Evolutionary conservation across 2,113 vertebrate genomes (phyloP), one percentile per base, ranked within the genome.

Genomic region (Lota lota): DNA sequence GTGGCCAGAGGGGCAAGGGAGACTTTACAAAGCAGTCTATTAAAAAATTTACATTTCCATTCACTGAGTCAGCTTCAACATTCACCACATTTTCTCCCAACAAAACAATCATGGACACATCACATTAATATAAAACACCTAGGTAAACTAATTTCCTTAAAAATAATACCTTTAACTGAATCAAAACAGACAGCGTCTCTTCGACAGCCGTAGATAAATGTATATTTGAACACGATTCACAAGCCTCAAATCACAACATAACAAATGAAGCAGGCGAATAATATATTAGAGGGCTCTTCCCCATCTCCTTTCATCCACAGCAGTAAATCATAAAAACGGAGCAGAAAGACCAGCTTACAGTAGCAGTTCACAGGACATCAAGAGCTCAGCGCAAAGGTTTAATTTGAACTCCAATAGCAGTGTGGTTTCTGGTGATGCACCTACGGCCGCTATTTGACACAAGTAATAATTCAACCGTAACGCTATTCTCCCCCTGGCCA

Each of bases 51-150:
- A 80, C 74, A 82, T 76, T 67, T 62, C 81, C 79, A 88, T 86
- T 83, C 83, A 76, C 76, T 80, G 73, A 80, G 70, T 84, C 83
- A 83, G 64, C 80, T 83, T 86, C 68, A 73, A 75, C 80, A 87
- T 87, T 86, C 83, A 79, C 57, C 85, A 77, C 69, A 77, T 72
- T 77, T 75, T 68, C 69, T 69, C 58, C 66, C 77, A 69, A 75
- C 69, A 78, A 78, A 64, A 81, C 77, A 81, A 57, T 59, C 61
- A 74, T 64, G 33, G 71, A 80, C 73, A 79, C 56, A 75, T 76
- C 64, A 74, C 62, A 73, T n/a, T 67, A 57, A 80, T 79, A 79
- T 78, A 76, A 64, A 82, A 78, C 11, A 47, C 50, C 58, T 54
- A 56, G 61, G 36, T 74, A 75, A 78, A 73, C 36, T 75, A 51